Percentiles rank a stretch among this genome's conserved stretches.
phyloP scores from a whole-genome alignment of 2,797 vertebrate species.

The Brachymystax lenok region DNA sequence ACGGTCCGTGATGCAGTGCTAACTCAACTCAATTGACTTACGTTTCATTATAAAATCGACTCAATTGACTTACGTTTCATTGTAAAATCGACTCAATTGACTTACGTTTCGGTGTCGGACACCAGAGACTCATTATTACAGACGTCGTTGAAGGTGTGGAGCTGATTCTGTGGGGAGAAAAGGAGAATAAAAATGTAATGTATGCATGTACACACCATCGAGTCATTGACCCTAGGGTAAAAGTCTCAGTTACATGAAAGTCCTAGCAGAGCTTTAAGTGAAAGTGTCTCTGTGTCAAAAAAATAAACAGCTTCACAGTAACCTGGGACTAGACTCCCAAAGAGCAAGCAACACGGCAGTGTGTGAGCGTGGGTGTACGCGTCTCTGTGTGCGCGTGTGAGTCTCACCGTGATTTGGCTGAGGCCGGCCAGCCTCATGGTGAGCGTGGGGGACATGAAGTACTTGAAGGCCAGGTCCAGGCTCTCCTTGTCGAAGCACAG shows the following conservation, averaged over 20 bases:
- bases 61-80: too few relatives aligned
- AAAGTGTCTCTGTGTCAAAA: too few relatives aligned
- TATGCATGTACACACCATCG: too few relatives aligned
- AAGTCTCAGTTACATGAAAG: too few relatives aligned
- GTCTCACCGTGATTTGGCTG: conserved; percentile 95
- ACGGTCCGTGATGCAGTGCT: neutral
- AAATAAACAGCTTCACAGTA: too few relatives aligned
- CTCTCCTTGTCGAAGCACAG: conserved; percentile 99
- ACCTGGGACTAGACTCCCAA: too few relatives aligned
- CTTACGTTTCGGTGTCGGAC: conserved; percentile 98
- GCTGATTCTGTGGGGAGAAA: conserved; percentile 86
- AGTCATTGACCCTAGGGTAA: too few relatives aligned
- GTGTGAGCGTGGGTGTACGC: neutral
- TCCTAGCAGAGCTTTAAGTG: too few relatives aligned
- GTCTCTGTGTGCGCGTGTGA: neutral
- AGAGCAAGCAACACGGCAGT: too few relatives aligned
- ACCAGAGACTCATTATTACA: conserved; percentile 99
- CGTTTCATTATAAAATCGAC: too few relatives aligned
- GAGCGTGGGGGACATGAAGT: conserved; percentile 98
- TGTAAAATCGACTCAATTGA: too few relatives aligned
- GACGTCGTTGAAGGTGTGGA: conserved; percentile 98
- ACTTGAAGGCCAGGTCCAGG: conserved; percentile 97
- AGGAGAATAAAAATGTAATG: neutral
- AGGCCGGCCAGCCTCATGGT: conserved; percentile 98
- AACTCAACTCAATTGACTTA: neutral